Evolutionary conservation across 2,888 invertebrate genomes (phyloP).

Genomic region (Encarsia formosa): DNA sequence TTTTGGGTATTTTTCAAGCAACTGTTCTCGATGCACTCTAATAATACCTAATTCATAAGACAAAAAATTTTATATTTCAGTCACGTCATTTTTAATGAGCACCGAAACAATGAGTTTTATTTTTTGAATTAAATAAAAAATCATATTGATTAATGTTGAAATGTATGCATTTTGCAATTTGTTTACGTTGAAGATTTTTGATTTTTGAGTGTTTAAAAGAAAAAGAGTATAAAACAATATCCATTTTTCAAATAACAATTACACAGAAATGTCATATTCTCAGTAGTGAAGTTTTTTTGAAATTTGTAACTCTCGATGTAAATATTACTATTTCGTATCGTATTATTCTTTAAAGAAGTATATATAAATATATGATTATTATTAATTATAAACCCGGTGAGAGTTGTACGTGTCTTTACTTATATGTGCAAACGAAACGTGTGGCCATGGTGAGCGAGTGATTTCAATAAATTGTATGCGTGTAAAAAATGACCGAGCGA

Average conservation of each 20-base stretch:
- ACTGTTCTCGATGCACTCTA: slow-evolving; percentile 29
- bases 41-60: slow-evolving; percentile 14
- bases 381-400: slow-evolving; percentile 14
- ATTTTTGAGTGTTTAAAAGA: no score
- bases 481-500: neutral
- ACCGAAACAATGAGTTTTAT: neutral
- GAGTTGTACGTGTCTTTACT: slow-evolving; percentile 9
- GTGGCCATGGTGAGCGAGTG: no score
- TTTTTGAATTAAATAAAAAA: neutral
- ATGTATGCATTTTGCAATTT: no score
- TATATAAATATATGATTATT: neutral
- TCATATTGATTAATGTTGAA: no score
- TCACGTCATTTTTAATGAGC: no score
- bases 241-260: no score
- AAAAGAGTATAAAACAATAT: no score
- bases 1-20: slow-evolving; percentile 23
- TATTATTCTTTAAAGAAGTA: slow-evolving; percentile 36
- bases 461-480: no score
- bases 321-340: slow-evolving; percentile 48
- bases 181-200: no score
- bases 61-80: slow-evolving; percentile 1
- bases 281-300: slow-evolving; percentile 41
- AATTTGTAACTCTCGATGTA: slow-evolving; percentile 48
- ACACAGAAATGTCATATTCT: no score
- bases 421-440: no score